Evolutionary conservation across 2,888 invertebrate genomes (phyloP).

Genomic region (Phymatocera aterrima): DNA sequence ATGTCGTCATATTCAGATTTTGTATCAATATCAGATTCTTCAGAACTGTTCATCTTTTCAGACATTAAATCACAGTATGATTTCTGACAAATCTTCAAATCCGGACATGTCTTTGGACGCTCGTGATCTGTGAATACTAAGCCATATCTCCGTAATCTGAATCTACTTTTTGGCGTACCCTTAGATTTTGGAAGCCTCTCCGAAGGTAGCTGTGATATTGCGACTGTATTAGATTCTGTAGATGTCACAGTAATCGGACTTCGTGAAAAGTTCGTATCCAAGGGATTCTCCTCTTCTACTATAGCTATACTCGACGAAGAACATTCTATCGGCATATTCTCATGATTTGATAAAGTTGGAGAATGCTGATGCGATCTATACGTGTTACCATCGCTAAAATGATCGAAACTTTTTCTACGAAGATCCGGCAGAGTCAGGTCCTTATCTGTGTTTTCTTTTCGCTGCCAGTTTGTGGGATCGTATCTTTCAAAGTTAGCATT

Average conservation of each 20-base stretch:
- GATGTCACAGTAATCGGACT: constrained; percentile 59
- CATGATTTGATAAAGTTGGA: constrained; percentile 35
- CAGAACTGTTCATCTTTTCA: constrained; percentile 19
- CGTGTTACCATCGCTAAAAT: constrained; percentile 16
- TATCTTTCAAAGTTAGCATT: constrained; percentile 41
- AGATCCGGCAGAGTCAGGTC: constrained; percentile 31
- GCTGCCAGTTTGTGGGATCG: constrained; percentile 37
- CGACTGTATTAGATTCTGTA: constrained; percentile 60
- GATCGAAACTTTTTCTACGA: constrained; percentile 36
- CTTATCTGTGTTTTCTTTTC: constrained; percentile 35
- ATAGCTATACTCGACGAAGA: constrained; percentile 61
- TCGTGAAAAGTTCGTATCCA: constrained; percentile 53
- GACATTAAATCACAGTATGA: constrained; percentile 36
- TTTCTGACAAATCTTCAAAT: constrained; percentile 40
- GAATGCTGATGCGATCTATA: constrained; percentile 32
- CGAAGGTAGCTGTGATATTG: constrained; percentile 59
- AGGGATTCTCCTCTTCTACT: constrained; percentile 61
- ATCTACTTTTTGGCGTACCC: constrained; percentile 49
- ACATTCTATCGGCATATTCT: constrained; percentile 49
- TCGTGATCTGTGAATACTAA: constrained; percentile 69
- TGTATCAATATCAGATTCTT: constrained; percentile 28
- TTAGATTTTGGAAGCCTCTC: constrained; percentile 53
- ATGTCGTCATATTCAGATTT: constrained; percentile 33
- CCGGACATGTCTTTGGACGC: constrained; percentile 71
- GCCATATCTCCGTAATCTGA: constrained; percentile 67